Evolutionary conservation across 2,797 vertebrate species (phyloP).

Genomic region (Agapornis canus): DNA sequence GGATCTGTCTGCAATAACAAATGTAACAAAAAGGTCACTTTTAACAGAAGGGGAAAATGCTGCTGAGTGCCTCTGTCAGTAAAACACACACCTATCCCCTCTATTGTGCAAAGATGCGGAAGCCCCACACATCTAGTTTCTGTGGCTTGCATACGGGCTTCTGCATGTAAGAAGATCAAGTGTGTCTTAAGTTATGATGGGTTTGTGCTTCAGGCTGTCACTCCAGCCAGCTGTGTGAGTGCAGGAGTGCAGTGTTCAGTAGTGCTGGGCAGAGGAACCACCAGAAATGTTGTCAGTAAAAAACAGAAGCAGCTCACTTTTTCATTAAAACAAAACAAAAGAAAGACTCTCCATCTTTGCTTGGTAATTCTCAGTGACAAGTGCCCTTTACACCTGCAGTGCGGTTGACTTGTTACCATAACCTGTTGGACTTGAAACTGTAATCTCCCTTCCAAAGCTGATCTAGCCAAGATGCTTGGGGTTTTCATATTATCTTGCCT

Average conservation of each 20-base stretch:
- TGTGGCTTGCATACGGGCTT: neutral
- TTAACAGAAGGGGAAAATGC: neutral
- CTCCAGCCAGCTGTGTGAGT: neutral
- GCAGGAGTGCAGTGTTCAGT: neutral
- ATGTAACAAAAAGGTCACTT: neutral
- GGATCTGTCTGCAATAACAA: neutral
- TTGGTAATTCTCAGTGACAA: neutral
- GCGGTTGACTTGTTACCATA: neutral
- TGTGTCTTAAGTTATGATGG: neutral
- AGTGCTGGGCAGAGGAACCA: neutral
- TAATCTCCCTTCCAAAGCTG: neutral
- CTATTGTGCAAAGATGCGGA: slow-evolving; percentile 21
- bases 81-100: neutral
- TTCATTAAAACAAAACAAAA: neutral
- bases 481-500: neutral
- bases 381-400: neutral
- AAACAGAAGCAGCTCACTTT: neutral
- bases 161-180: neutral
- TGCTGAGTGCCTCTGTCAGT: neutral
- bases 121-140: neutral
- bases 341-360: neutral
- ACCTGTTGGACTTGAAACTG: neutral
- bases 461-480: slow-evolving; percentile 6
- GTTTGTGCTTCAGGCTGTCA: neutral
- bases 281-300: slow-evolving; percentile 56